Evolutionary conservation across 1,140 invertebrate species (phyloP).

Genomic region (Lamellibrachia luymesi): DNA sequence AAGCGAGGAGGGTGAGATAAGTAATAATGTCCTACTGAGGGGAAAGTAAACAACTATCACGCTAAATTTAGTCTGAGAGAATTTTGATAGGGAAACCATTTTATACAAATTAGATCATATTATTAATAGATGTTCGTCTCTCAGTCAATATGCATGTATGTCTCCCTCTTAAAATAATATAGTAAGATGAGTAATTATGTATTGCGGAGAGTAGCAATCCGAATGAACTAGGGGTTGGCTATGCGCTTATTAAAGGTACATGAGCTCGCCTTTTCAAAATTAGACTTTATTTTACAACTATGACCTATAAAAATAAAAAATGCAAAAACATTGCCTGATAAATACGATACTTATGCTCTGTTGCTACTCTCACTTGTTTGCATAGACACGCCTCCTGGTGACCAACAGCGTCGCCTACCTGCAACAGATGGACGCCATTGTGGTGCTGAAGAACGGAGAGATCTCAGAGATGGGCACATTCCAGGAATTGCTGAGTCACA

Average conservation of each 20-base stretch:
- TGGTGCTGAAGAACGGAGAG: conserved; percentile 20
- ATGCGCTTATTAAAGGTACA: too few relatives aligned
- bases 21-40: not conserved
- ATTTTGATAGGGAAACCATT: not conserved
- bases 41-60: not conserved
- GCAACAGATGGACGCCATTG: conserved; percentile 22
- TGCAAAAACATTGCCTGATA: too few relatives aligned
- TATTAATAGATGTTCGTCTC: not conserved
- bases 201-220: too few relatives aligned
- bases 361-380: not conserved
- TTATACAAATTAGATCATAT: not conserved
- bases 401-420: conserved; percentile 26
- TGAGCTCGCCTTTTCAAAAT: too few relatives aligned
- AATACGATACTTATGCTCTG: not conserved
- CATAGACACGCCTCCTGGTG: conserved; percentile 25
- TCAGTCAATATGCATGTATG: not conserved
- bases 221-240: too few relatives aligned
- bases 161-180: too few relatives aligned
- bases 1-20: too few relatives aligned
- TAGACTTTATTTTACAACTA: too few relatives aligned
- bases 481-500: conserved; percentile 15
- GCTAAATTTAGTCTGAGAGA: not conserved
- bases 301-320: too few relatives aligned
- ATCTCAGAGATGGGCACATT: conserved; percentile 29
- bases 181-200: too few relatives aligned